Evolutionary conservation across 2,888 invertebrate species (phyloP).

Genomic region (Acrocera orbiculus): DNA sequence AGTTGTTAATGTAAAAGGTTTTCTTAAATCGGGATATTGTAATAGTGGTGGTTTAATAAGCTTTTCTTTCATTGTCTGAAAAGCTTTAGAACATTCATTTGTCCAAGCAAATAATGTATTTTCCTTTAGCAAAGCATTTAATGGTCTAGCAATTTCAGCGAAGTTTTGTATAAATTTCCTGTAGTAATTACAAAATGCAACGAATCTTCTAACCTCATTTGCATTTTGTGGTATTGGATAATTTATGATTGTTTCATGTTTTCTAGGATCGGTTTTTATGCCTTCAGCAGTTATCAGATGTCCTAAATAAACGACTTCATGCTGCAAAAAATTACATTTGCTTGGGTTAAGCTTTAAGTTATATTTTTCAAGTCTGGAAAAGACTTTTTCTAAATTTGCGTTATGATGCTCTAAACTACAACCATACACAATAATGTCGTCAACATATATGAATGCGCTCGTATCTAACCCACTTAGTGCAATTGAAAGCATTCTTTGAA

Average conservation of each 20-base stretch:
- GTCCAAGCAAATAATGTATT: conserved; percentile 10
- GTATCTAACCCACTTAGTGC: no score
- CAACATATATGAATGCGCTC: no score
- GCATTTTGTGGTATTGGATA: no score
- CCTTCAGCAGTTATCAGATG: conserved; percentile 12
- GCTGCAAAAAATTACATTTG: conserved; percentile 10
- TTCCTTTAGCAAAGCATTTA: conserved; percentile 12
- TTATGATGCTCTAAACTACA: conserved; percentile 8
- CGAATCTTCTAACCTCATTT: conserved; percentile 11
- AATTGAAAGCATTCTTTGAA: conserved; percentile 3
- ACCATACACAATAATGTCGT: conserved; percentile 14
- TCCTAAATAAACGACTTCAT: conserved; percentile 12
- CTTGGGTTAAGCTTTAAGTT: conserved; percentile 7
- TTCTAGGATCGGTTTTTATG: no score
- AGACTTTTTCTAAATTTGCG: no score
- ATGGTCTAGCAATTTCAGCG: conserved; percentile 12
- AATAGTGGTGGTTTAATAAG: conserved; percentile 5
- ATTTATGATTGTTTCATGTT: no score
- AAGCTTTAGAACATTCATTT: conserved; percentile 3
- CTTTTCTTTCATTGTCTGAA: conserved; percentile 5
- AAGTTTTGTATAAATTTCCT: conserved; percentile 13
- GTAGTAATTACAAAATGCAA: conserved; percentile 14
- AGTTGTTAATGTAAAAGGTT: conserved; percentile 15
- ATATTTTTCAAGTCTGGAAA: no score
- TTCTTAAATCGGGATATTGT: no score